These are phyloP conservation scores for Catamblyrhynchus diadema DNA, from an alignment of 2,797 vertebrate genomes.

Conservation along the genomic window DNA sequence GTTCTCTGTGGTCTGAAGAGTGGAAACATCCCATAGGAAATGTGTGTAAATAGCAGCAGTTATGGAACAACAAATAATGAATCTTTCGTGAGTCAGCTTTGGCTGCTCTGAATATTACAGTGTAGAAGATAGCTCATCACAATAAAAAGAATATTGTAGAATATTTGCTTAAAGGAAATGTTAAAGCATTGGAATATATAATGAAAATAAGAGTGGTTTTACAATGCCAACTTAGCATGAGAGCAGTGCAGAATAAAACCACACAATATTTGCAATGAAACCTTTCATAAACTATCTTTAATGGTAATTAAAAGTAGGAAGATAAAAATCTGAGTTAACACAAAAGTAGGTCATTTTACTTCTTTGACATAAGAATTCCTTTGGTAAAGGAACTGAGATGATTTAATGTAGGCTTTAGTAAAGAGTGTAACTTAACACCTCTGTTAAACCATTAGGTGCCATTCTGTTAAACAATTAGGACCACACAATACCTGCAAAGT, in stretches of 20 bases:
- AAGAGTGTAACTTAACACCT: neutral
- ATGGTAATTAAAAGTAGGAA: neutral
- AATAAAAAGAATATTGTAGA: neutral
- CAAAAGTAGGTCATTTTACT: constrained; percentile 9
- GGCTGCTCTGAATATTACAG: neutral
- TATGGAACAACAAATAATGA: constrained; percentile 55
- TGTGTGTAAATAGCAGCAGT: constrained; percentile 46
- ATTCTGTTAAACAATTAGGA: neutral
- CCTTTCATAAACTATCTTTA: neutral
- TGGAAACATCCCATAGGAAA: constrained; percentile 48
- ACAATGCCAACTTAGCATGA: neutral
- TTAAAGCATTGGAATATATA: neutral
- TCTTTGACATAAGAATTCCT: neutral
- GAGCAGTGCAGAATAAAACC: neutral
- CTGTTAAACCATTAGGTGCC: too few species aligned
- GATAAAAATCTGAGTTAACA: neutral
- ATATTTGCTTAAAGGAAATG: constrained; percentile 22
- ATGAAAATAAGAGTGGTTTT: neutral
- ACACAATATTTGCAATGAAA: neutral
- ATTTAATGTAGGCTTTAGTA: neutral
- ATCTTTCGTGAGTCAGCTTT: constrained; percentile 48
- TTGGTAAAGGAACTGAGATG: neutral
- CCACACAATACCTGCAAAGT: neutral
- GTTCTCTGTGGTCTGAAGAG: constrained; percentile 1
- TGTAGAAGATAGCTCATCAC: neutral